Conservation (phyloP, 35 echinoderm and acorn worm species). For the Heliocidaris erythrogramma region DNA sequence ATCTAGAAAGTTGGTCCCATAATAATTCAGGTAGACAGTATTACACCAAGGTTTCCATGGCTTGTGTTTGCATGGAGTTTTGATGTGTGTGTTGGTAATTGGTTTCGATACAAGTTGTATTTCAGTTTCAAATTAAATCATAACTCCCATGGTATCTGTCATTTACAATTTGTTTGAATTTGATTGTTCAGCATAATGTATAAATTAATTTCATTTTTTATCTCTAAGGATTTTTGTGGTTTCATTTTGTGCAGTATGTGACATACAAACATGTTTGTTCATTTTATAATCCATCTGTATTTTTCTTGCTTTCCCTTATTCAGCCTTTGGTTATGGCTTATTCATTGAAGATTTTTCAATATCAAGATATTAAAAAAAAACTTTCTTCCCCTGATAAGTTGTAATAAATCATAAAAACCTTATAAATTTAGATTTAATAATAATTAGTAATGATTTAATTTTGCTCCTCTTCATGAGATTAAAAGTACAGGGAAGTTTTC, state of each 20-base stretch:
- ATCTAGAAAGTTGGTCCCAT: neutral
- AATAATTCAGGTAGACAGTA: neutral
- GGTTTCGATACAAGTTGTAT: neutral
- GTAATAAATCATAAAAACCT: no score
- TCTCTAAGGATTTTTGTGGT: neutral
- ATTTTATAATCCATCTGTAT: neutral
- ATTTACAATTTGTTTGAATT: neutral
- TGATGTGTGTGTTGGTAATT: neutral
- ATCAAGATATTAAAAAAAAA: neutral
- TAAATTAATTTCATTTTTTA: neutral
- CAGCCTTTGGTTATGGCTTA: neutral
- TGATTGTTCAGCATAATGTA: neutral
- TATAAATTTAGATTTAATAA: no score
- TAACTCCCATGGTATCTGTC: neutral
- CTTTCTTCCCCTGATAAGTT: no score
- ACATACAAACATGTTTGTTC: neutral
- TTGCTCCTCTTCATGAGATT: neutral
- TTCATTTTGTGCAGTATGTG: neutral
- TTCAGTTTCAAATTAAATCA: neutral
- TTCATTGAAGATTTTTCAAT: neutral
- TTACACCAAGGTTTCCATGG: neutral
- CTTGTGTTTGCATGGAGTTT: neutral
- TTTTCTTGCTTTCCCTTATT: neutral
- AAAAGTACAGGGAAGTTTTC: neutral
- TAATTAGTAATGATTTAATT: no score